Evolutionary conservation across 2,888 invertebrate species (phyloP).

Genomic region (Gari tellinella): DNA sequence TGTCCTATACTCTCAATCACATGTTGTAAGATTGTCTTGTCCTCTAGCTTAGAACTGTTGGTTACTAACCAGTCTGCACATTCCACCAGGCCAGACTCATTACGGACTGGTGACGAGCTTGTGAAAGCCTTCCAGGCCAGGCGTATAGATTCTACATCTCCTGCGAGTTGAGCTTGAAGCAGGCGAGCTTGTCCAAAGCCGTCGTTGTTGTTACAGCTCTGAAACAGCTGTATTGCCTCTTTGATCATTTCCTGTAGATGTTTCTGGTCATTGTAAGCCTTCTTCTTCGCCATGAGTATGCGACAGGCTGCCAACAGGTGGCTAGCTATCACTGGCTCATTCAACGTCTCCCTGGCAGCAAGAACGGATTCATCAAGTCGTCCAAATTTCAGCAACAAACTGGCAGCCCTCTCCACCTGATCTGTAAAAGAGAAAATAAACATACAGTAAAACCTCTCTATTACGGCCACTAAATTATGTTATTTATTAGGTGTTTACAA

Average conservation of each 20-base stretch:
- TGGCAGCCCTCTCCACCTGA: slow-evolving; percentile 54
- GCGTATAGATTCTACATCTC: slow-evolving; percentile 32
- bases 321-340: slow-evolving; percentile 60
- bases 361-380: slow-evolving; percentile 53
- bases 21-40: slow-evolving; percentile 8
- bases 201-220: slow-evolving; percentile 40
- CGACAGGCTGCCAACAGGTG: slow-evolving; percentile 60
- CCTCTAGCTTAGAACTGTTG: slow-evolving; percentile 7
- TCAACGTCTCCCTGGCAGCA: slow-evolving; percentile 56
- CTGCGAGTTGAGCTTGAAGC: slow-evolving; percentile 36
- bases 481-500: too few species aligned
- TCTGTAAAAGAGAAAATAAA: too few species aligned
- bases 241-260: slow-evolving; percentile 34
- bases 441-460: too few species aligned
- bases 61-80: slow-evolving; percentile 60
- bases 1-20: slow-evolving; percentile 58
- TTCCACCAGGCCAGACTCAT: slow-evolving; percentile 66
- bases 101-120: slow-evolving; percentile 52
- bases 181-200: slow-evolving; percentile 52
- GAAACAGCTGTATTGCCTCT: slow-evolving; percentile 51
- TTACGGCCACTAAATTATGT: too few species aligned
- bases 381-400: slow-evolving; percentile 63
- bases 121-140: slow-evolving; percentile 61
- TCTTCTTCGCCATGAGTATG: slow-evolving; percentile 46
- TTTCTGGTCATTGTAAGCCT: background rate